These are phyloP conservation scores for Hypotaenidia okinawae DNA, from an alignment of 2,797 vertebrate genomes.

Conservation along the genomic window DNA sequence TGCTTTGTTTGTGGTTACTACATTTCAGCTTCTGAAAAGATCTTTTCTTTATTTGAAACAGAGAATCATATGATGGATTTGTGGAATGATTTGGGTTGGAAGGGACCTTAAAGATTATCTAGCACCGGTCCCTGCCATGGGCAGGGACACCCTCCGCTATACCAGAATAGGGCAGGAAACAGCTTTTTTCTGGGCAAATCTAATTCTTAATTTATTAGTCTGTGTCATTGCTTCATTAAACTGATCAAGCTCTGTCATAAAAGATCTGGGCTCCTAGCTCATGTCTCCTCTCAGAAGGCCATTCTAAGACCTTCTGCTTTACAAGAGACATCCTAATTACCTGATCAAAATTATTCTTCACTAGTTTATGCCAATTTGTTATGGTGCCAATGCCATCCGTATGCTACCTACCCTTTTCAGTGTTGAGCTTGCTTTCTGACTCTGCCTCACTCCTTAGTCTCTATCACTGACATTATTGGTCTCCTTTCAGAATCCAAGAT, in stretches of 20 bases:
- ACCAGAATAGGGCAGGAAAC: background rate
- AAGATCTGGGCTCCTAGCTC: background rate
- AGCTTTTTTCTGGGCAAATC: background rate
- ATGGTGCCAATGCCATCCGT: background rate
- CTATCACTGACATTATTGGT: background rate
- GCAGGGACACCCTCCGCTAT: too few relatives aligned
- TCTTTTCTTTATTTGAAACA: background rate
- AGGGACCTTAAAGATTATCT: too few relatives aligned
- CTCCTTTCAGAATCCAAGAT: background rate
- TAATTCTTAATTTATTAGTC: background rate
- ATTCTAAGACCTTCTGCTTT: background rate
- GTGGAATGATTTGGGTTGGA: too few relatives aligned
- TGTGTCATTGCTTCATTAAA: background rate
- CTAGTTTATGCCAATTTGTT: background rate
- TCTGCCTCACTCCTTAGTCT: background rate
- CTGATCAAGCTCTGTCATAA: background rate
- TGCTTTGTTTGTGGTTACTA: background rate
- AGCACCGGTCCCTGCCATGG: too few relatives aligned
- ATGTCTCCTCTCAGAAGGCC: background rate
- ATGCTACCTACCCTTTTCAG: rapidly evolving
- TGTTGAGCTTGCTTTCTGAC: background rate
- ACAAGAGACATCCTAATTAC: background rate
- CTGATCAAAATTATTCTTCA: background rate
- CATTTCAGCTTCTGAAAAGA: background rate
- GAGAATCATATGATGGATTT: background rate